Percentiles rank a stretch among this genome's conserved stretches.
Evolutionary conservation across 2,113 vertebrate species (phyloP).

Genomic region (Campylomormyrus numenius): DNA sequence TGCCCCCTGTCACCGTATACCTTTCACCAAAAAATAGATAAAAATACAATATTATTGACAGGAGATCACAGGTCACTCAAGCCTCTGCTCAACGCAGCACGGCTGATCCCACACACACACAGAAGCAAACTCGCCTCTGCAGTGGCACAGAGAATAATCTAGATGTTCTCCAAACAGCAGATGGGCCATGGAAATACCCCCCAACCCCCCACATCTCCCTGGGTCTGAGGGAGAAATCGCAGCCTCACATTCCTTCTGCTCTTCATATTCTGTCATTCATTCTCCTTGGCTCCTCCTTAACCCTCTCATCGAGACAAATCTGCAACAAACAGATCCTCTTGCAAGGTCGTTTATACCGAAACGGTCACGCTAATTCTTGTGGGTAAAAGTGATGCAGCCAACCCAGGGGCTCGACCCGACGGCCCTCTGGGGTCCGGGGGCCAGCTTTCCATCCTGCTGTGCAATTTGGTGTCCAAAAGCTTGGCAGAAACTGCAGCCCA

Average conservation of each 20-base stretch:
- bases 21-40: not conserved
- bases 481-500: not conserved
- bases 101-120: not conserved
- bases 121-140: not conserved
- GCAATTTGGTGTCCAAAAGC: not conserved
- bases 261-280: not conserved
- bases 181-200: not conserved
- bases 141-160: not conserved
- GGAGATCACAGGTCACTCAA: not conserved
- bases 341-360: not conserved
- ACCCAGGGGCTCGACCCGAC: not conserved
- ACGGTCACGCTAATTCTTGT: not conserved
- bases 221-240: not conserved
- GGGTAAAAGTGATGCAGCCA: not conserved
- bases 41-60: not conserved
- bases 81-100: not conserved
- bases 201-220: not conserved
- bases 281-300: not conserved
- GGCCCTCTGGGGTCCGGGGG: not conserved
- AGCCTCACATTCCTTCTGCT: not conserved
- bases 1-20: not conserved
- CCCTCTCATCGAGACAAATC: not conserved
- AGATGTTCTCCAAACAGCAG: not conserved
- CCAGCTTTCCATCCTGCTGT: not conserved
- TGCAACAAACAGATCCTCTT: not conserved